Conservation (phyloP, 2,888 invertebrate species). For the Polydesmus complanatus region DNA sequence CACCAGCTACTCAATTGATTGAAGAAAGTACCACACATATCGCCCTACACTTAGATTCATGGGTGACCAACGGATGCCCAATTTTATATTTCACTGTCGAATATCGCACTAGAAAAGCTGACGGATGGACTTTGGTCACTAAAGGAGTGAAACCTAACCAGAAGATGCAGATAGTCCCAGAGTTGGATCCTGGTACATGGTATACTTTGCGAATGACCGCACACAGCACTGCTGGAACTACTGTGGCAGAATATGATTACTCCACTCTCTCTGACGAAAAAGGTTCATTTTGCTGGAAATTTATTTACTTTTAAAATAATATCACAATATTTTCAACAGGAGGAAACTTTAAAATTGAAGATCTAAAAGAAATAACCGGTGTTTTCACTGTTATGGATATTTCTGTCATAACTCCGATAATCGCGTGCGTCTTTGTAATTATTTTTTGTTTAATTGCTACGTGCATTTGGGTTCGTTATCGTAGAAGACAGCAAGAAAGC, state of each 20-base stretch:
- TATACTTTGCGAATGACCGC: conserved; percentile 27
- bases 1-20: conserved; percentile 31
- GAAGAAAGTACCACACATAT: conserved; percentile 33
- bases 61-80: conserved; percentile 34
- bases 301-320: not conserved
- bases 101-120: conserved; percentile 24
- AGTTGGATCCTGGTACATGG: conserved; percentile 24
- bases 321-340: not conserved
- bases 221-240: conserved; percentile 26
- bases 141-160: conserved; percentile 24
- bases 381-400: conserved; percentile 2
- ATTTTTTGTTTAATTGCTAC: conserved; percentile 7
- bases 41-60: conserved; percentile 31
- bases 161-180: conserved; percentile 24
- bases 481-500: conserved; percentile 7
- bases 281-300: conserved; percentile 21
- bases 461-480: conserved; percentile 7
- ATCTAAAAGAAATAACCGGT: conserved; percentile 6
- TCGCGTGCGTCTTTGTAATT: conserved; percentile 5
- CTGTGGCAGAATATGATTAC: conserved; percentile 25
- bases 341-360: conserved; percentile 8
- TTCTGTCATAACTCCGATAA: conserved; percentile 1
- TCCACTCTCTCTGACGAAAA: conserved; percentile 25
- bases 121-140: conserved; percentile 23
- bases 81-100: conserved; percentile 33